Evolutionary conservation across 1,140 invertebrate species (phyloP).

Genomic region (Reticulitermes speratus): DNA sequence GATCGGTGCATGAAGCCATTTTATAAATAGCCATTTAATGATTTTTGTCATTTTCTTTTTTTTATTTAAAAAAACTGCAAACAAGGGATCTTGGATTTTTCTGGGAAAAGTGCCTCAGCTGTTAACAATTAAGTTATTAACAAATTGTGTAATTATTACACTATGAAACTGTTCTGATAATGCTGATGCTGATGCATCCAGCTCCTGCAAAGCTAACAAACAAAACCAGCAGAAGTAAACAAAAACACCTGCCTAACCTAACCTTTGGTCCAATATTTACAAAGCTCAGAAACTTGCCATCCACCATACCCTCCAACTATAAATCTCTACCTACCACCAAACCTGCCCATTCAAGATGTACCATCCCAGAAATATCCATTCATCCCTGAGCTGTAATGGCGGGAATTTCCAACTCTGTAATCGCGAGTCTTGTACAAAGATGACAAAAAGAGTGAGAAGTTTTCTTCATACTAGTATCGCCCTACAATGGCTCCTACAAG

Average conservation of each 20-base stretch:
- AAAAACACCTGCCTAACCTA: constrained; percentile 23
- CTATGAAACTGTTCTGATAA: not conserved
- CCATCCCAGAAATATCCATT: constrained; percentile 35
- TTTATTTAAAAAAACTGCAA: constrained; percentile 27
- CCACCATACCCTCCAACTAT: constrained; percentile 14
- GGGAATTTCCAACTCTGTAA: constrained; percentile 25
- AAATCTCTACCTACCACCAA: constrained; percentile 21
- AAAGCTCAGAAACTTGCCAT: constrained; percentile 31
- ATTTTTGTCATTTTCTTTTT: constrained; percentile 24
- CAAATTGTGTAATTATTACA: constrained; percentile 22
- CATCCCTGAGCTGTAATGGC: constrained; percentile 33
- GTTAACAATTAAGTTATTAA: not conserved
- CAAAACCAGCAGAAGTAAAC: constrained; percentile 24
- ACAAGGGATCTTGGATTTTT: constrained; percentile 35
- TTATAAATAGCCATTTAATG: constrained; percentile 30
- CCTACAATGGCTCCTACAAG: not conserved
- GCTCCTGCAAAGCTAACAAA: constrained; percentile 1
- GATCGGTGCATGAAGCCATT: constrained; percentile 37
- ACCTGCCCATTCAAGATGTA: not conserved
- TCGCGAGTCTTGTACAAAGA: constrained; percentile 29
- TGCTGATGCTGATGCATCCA: constrained; percentile 6
- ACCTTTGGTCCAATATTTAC: constrained; percentile 34
- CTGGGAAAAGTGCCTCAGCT: constrained; percentile 32
- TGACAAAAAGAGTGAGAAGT: constrained; percentile 24
- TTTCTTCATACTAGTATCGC: not conserved